phyloP scores from a whole-genome alignment of 2,113 vertebrate species.

The Piliocolobus tephrosceles region DNA sequence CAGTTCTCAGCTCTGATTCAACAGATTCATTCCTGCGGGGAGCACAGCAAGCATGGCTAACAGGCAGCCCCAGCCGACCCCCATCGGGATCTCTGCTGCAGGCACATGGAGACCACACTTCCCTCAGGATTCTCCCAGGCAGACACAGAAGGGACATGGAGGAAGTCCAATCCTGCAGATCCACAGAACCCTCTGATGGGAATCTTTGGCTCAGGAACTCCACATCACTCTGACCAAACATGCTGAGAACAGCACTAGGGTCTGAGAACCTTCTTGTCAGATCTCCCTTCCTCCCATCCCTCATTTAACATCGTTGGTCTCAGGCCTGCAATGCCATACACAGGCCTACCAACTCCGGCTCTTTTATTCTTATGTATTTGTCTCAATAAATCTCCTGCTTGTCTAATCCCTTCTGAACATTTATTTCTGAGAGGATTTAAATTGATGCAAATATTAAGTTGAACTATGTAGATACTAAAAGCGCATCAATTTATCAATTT shows the following conservation, averaged over 20 bases:
- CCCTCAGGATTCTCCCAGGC: neutral
- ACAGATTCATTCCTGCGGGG: neutral
- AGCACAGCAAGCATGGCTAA: too few species aligned
- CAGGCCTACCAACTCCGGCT: neutral
- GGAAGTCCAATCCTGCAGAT: neutral
- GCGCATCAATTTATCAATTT: neutral
- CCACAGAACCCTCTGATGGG: neutral
- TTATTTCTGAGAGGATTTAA: neutral
- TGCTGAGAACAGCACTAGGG: neutral
- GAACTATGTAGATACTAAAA: neutral
- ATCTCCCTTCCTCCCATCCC: neutral
- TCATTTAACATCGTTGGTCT: neutral
- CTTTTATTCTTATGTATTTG: neutral
- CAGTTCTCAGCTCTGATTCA: neutral
- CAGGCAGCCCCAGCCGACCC: rapidly evolving
- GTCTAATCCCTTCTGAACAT: neutral
- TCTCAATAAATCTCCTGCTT: neutral
- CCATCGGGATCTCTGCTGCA: rapidly evolving
- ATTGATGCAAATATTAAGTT: neutral
- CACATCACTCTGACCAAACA: neutral
- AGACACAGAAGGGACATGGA: too few species aligned
- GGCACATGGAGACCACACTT: neutral
- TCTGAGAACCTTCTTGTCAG: neutral
- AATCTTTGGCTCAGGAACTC: neutral
- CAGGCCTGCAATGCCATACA: rapidly evolving